Base-by-base conservation (phyloP, 35 echinoderm and acorn worm genomes). In the Apostichopus japonicus region DNA sequence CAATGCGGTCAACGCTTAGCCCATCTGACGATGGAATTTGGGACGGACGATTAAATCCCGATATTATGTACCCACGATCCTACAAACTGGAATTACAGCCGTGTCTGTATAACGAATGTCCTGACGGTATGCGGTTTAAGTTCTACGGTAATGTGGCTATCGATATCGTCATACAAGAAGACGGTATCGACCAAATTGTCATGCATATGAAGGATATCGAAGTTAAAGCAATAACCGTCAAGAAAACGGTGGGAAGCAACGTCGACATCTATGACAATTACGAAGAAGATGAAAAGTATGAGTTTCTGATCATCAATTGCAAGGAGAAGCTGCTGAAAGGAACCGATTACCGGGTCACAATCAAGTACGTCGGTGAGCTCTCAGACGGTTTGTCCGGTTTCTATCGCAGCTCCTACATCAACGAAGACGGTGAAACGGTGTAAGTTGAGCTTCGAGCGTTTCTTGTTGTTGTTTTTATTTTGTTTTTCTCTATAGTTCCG, bases 81-180 rank as follows among this genome's bases (percentile, higher is more conserved):
- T 99, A 99, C 53, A 87, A 91, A 24, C 77, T 99, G 21, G 63
- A 53, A 8, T 67, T 99, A 27, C 86, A 95, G 54, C 97, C 97
- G 6, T 99, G 94, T 33, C 67, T 99, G 22, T 91, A 96, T 27
- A 54, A 78, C 0, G 94, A 95, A 53, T 91, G 90, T 10, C 72
- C 53, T 14, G 83, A 70, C 21, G 84, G 92, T 23, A 90, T 90
- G 67, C 23, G 61, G 27, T 99, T 99, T 25, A 95, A 92, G 24
- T 99, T 99, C 87, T 95, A 99, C 81, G 97, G 97, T n/a, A 67
- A 13, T 17, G 95, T 99, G 14, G 91, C 87, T 6, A 99, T 99
- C 52, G 83, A 78, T 13, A 83, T 99, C 44, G 77, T 86, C 15
- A 89, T 94, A 76, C 19, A 77, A 6, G 25, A 77, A 6, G 56